These are phyloP conservation scores for Pseudorasbora parva DNA, from an alignment of 2,113 vertebrate genomes.

Conservation along the genomic window DNA sequence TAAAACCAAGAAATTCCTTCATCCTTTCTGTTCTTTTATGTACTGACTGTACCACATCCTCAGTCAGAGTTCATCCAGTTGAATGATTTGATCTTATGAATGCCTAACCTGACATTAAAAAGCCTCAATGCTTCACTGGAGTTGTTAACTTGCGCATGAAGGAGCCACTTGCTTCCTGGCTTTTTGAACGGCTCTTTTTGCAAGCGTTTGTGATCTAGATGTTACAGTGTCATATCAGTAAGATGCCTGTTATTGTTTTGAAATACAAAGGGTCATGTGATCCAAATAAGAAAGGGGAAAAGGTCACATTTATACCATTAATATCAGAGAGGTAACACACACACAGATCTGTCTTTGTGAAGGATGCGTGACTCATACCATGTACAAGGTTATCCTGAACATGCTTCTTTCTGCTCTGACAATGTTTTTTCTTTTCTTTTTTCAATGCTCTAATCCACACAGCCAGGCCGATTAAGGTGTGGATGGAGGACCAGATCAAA, in stretches of 20 bases:
- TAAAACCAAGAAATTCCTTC: background rate
- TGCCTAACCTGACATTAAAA: background rate
- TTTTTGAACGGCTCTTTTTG: background rate
- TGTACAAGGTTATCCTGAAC: too few relatives aligned
- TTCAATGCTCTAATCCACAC: too few relatives aligned
- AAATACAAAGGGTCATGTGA: background rate
- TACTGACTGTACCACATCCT: background rate
- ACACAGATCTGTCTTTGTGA: too few relatives aligned
- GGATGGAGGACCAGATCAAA: too few relatives aligned
- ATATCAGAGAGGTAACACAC: background rate
- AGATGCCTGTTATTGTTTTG: background rate
- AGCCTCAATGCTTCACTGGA: background rate
- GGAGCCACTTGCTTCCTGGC: background rate
- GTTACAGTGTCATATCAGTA: background rate
- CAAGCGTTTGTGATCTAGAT: background rate
- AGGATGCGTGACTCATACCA: too few relatives aligned
- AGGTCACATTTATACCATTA: background rate
- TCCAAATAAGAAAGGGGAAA: background rate
- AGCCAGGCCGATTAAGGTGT: too few relatives aligned
- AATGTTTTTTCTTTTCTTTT: too few relatives aligned
- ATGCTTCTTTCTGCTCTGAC: too few relatives aligned
- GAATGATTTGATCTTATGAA: background rate
- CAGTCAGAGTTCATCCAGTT: background rate
- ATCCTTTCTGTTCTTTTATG: too few relatives aligned
- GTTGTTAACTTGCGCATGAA: background rate